Evolutionary conservation across 1,140 invertebrate species (phyloP), one percentile per base, ranked within the genome.

Genomic region (Nautilus pompilius): DNA sequence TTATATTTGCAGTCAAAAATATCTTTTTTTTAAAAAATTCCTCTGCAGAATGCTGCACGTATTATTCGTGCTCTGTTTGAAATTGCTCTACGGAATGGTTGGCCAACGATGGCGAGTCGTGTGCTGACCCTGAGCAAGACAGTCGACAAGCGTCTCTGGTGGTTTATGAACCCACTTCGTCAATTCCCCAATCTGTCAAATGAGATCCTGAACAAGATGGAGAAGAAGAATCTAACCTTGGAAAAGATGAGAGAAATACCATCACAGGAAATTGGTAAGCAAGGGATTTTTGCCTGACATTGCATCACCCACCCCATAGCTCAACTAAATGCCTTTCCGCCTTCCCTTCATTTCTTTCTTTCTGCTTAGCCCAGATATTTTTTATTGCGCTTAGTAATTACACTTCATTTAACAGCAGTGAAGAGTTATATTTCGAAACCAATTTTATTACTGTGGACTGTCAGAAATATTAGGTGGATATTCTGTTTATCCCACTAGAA

Each of bases 41-140:
- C 5, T 73, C 48, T 71, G 48, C 82, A 97, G 89, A 99, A 98
- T 81, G 90, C 93, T 36, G 87, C 89, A 0, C 85, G 97, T 66
- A 95, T 99, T 67, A 88, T 90, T 13, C 85, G 96, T 55, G 95
- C 95, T 0, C 82, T 98, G 29, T 99, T 99, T 82, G 96, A 99
- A 76, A 93, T 99, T 68, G 91, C 91, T 5, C 80, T 99, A 6
- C 86, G 92, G 45, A 90, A 90, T 72, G 93, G 93, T 70, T 96
- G 95, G 86, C 89, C 96, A 0, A 85, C 95, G 49, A 88, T 98
- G 86, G 89, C 96, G 0, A 89, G 87, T 0, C 82, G 92, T 30
- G 88, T 97, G 64, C 76, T 89, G 5, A 87, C 86, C 59, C 86
- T 98, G 68, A 89, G 92, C 10, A 95, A 96, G 84, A 93, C 94